Evolutionary conservation across 92 coral and sea anemone genomes (phyloP).

Genomic region (Phymanthus crucifer): DNA sequence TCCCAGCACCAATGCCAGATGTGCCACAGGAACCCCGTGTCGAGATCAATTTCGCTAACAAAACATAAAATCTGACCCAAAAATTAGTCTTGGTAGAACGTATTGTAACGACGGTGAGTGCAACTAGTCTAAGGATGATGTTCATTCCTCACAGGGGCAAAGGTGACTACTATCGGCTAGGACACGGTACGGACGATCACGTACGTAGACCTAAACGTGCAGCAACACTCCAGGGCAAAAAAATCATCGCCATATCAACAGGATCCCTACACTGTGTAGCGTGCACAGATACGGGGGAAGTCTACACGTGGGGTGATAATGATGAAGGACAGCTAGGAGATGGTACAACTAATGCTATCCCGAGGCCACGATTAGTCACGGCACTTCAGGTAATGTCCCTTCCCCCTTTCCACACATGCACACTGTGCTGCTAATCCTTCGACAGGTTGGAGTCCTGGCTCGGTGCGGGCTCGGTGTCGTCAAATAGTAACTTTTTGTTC

Average conservation of each 20-base stretch:
- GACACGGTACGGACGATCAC: slow-evolving; percentile 98
- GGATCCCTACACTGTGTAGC: slow-evolving; percentile 98
- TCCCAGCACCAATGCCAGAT: too few relatives aligned
- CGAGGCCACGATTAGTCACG: slow-evolving; percentile 93
- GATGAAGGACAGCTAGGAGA: slow-evolving; percentile 99
- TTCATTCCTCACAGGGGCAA: slow-evolving; percentile 73
- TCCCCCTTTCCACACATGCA: too few relatives aligned
- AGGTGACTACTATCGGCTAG: slow-evolving; percentile 96
- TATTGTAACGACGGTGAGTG: background rate
- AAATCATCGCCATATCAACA: slow-evolving; percentile 88
- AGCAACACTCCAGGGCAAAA: slow-evolving; percentile 86
- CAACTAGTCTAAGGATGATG: background rate
- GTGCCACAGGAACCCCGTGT: too few relatives aligned
- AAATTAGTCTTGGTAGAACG: background rate
- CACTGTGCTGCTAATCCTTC: too few relatives aligned
- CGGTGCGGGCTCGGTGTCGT: too few relatives aligned
- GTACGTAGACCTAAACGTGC: slow-evolving; percentile 98
- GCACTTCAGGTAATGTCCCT: slow-evolving; percentile 82
- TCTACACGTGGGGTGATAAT: slow-evolving; percentile 98
- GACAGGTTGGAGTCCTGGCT: too few relatives aligned
- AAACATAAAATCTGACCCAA: too few relatives aligned
- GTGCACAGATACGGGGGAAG: slow-evolving; percentile 96
- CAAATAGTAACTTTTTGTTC: too few relatives aligned
- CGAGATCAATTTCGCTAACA: too few relatives aligned
- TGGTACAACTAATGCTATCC: slow-evolving; percentile 93